These are phyloP conservation scores for Myoxocephalus aenaeus DNA, from an alignment of 2,797 vertebrate species.

Conservation along the genomic window DNA sequence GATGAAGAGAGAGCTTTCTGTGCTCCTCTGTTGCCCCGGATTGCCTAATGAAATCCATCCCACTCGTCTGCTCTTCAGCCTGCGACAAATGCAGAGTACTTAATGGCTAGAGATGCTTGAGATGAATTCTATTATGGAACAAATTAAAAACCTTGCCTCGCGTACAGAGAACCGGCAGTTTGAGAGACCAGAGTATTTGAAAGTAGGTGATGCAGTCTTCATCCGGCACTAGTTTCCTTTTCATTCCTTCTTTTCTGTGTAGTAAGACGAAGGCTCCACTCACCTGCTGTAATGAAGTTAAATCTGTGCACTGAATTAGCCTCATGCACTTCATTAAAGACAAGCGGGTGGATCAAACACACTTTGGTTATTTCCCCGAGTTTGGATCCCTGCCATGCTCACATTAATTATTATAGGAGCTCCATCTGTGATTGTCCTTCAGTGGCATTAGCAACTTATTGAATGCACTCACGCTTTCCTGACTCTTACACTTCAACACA, in stretches of 20 bases:
- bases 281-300: conserved; percentile 82
- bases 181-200: conserved; percentile 60
- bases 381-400: conserved; percentile 84
- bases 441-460: conserved; percentile 77
- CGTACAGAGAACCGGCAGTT: conserved; percentile 65
- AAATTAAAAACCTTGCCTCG: conserved; percentile 84
- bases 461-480: conserved; percentile 70
- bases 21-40: conserved; percentile 69
- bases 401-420: conserved; percentile 85
- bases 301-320: conserved; percentile 81
- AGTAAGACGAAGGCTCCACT: conserved; percentile 64
- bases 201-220: conserved; percentile 72
- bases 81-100: conserved; percentile 81
- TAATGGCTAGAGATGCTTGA: conserved; percentile 81
- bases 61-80: conserved; percentile 81
- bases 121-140: conserved; percentile 85
- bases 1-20: conserved; percentile 62
- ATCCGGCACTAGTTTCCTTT: conserved; percentile 49
- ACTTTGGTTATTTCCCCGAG: conserved; percentile 79
- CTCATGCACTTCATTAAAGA: conserved; percentile 84
- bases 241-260: conserved; percentile 58
- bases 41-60: conserved; percentile 83
- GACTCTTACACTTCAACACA: conserved; percentile 55
- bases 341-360: conserved; percentile 82
- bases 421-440: conserved; percentile 85